These are phyloP conservation scores for Cryptocheilus praepositus DNA, from an alignment of 2,888 invertebrate species.

Conservation along the genomic window DNA sequence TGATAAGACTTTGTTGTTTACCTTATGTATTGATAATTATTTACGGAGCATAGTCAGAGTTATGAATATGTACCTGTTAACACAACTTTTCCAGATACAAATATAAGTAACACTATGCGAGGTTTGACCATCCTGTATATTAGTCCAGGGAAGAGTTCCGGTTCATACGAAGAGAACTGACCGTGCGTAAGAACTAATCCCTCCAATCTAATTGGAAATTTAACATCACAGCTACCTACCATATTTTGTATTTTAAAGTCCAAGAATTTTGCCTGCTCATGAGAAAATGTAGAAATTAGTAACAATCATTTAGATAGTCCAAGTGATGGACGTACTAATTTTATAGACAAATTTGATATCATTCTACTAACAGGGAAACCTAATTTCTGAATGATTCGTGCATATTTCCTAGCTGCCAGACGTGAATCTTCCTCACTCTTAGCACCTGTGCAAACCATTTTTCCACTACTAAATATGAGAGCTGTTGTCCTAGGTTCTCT, in stretches of 20 bases:
- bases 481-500: constrained; percentile 92
- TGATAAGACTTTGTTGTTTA: too few species aligned
- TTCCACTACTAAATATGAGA: constrained; percentile 88
- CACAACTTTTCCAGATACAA: constrained; percentile 99
- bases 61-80: constrained; percentile 80
- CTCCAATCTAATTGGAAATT: constrained; percentile 89
- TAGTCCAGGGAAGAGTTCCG: constrained; percentile 98
- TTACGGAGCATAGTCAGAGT: constrained; percentile 9
- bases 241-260: constrained; percentile 91
- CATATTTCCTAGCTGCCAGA: constrained; percentile 88
- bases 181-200: constrained; percentile 88
- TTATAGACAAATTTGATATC: background rate
- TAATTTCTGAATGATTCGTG: constrained; percentile 87
- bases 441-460: constrained; percentile 92
- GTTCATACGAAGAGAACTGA: constrained; percentile 90
- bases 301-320: background rate
- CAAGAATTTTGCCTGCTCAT: constrained; percentile 81
- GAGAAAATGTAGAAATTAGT: constrained; percentile 38
- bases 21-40: background rate
- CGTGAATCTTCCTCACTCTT: constrained; percentile 89
- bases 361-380: constrained; percentile 80
- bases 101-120: constrained; percentile 95
- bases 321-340: background rate
- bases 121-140: constrained; percentile 99
- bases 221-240: constrained; percentile 91